phyloP scores from a whole-genome alignment of 2,888 invertebrate genomes.

The Labia minor region DNA sequence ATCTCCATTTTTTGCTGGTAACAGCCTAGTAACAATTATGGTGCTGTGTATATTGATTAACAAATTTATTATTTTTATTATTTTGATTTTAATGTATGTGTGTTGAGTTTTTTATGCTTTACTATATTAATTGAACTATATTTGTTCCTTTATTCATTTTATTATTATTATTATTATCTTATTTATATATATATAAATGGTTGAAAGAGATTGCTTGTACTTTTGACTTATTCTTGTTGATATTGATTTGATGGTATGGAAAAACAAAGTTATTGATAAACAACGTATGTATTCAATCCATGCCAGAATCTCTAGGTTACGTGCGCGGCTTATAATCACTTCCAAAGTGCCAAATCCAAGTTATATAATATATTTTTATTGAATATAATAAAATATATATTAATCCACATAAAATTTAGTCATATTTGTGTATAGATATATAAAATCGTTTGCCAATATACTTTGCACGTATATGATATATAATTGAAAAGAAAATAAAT shows the following conservation, averaged over 20 bases:
- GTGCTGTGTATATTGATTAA: conserved; percentile 1
- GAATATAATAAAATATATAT: background rate
- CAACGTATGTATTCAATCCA: background rate
- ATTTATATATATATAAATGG: background rate
- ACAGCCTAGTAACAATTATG: background rate
- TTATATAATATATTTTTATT: conserved; percentile 13
- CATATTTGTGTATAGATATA: conserved; percentile 13
- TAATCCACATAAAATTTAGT: background rate
- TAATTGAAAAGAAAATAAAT: background rate
- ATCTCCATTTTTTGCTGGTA: background rate
- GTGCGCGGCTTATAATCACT: conserved; percentile 7
- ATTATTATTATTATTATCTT: background rate
- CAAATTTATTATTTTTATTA: background rate
- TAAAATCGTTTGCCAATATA: background rate
- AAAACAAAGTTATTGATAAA: background rate
- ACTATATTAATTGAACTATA: background rate
- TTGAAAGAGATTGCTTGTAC: background rate
- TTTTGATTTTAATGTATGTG: conserved; percentile 4
- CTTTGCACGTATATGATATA: conserved; percentile 1
- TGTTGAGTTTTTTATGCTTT: conserved; percentile 1
- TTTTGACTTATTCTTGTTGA: background rate
- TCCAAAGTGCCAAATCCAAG: conserved; percentile 7
- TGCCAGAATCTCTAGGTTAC: background rate
- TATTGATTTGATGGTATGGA: background rate
- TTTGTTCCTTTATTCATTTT: background rate